Percentiles rank a stretch among this genome's conserved stretches.
Conservation (phyloP, 2,113 vertebrate species). For the Poeciliopsis occidentalis region DNA sequence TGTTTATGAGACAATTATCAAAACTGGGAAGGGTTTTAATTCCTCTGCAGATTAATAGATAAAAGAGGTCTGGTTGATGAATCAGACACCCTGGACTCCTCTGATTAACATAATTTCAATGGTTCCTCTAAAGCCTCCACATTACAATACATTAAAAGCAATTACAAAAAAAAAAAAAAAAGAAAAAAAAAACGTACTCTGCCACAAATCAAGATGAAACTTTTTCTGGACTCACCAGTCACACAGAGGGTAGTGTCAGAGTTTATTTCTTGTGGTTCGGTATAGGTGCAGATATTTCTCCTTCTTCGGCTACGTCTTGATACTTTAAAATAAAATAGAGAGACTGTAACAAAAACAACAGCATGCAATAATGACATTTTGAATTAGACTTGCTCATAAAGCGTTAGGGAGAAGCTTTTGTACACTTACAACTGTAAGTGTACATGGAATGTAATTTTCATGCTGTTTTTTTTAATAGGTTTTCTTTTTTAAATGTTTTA, state of each 20-base stretch:
- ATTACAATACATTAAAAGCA: not conserved
- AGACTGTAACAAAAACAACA: not conserved
- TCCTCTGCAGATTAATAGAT: not conserved
- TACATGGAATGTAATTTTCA: not conserved
- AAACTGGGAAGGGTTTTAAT: not conserved
- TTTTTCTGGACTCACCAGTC: conserved; percentile 30
- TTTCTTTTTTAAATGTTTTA: not conserved
- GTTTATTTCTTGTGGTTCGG: conserved; percentile 28
- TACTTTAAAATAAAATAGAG: conserved; percentile 32
- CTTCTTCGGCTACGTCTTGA: conserved; percentile 51
- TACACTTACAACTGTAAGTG: no score
- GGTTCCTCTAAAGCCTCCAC: no score
- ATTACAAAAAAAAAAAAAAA: not conserved
- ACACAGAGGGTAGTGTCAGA: conserved; percentile 7
- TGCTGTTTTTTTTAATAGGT: not conserved
- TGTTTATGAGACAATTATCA: not conserved
- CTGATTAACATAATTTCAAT: not conserved
- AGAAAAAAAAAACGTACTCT: not conserved
- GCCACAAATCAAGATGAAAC: not conserved
- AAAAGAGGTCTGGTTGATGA: not conserved
- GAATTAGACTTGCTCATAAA: not conserved
- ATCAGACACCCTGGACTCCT: not conserved
- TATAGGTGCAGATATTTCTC: not conserved
- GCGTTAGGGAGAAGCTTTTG: not conserved
- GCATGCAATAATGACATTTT: not conserved